Percentiles rank a stretch among this genome's conserved stretches.
Evolutionary conservation across 2,888 invertebrate species (phyloP).

Genomic region (Ectemnius continuus): DNA sequence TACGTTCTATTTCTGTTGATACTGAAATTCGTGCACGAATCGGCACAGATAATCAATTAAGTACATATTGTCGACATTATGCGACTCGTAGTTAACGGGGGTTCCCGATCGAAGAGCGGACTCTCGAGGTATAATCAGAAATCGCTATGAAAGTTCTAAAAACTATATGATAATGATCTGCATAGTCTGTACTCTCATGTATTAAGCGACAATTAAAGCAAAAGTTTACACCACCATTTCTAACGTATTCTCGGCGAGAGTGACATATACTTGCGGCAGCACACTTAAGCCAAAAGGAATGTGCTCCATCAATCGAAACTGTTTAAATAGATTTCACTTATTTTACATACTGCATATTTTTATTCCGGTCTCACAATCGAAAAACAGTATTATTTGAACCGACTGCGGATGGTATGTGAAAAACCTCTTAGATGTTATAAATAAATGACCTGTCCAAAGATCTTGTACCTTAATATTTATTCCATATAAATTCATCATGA

Average conservation of each 20-base stretch:
- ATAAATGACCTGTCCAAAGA: too few relatives aligned
- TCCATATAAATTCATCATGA: too few relatives aligned
- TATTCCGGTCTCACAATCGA: neutral
- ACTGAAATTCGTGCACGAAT: conserved; percentile 33
- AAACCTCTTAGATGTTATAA: too few relatives aligned
- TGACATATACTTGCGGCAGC: too few relatives aligned
- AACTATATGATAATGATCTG: conserved; percentile 10
- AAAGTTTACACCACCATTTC: neutral
- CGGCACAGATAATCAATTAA: conserved; percentile 42
- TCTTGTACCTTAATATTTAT: too few relatives aligned
- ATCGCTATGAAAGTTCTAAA: conserved; percentile 14
- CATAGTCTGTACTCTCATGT: neutral
- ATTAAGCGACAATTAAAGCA: neutral
- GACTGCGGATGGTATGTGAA: too few relatives aligned
- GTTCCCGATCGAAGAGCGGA: conserved; percentile 8
- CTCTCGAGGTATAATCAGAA: conserved; percentile 4
- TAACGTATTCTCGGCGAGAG: too few relatives aligned
- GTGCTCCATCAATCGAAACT: neutral
- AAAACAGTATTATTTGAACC: too few relatives aligned
- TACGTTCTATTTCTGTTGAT: conserved; percentile 26
- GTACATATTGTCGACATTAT: conserved; percentile 17
- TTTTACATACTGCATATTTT: conserved; percentile 4
- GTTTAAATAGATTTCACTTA: conserved; percentile 4
- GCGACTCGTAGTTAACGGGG: conserved; percentile 6
- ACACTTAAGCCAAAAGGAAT: neutral